These are phyloP conservation scores for Tetraneura akinire DNA, from an alignment of 1,140 invertebrate species.

Conservation along the genomic window DNA sequence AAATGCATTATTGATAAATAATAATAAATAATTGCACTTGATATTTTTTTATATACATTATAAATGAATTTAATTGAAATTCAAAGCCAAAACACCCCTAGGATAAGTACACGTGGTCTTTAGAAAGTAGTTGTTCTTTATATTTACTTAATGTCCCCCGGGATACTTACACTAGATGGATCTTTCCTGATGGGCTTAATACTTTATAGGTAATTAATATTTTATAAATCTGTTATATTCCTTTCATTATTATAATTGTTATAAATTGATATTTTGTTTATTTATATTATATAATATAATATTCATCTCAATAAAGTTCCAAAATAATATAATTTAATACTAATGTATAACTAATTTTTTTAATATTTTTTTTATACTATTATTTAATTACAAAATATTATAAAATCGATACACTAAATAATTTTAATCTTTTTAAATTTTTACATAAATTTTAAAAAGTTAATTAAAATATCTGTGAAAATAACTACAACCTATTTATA, in stretches of 20 bases:
- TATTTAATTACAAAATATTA: not conserved
- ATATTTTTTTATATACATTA: not conserved
- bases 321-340: not conserved
- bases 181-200: not conserved
- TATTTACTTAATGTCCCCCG: not conserved
- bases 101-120: not conserved
- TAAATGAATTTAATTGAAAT: not conserved
- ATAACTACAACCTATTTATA: not conserved
- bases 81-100: not conserved
- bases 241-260: too few species aligned
- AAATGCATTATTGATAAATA: not conserved
- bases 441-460: not conserved
- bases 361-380: too few species aligned
- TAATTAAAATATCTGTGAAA: not conserved
- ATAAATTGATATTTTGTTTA: not conserved
- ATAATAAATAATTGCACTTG: not conserved
- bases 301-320: not conserved
- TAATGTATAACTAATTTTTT: too few species aligned
- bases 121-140: not conserved
- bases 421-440: too few species aligned
- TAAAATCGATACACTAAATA: not conserved
- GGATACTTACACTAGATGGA: not conserved
- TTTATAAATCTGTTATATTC: too few species aligned
- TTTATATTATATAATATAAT: not conserved
- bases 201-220: not conserved